Conservation (phyloP, 2,888 invertebrate genomes). For the Noctua fimbriata region DNA sequence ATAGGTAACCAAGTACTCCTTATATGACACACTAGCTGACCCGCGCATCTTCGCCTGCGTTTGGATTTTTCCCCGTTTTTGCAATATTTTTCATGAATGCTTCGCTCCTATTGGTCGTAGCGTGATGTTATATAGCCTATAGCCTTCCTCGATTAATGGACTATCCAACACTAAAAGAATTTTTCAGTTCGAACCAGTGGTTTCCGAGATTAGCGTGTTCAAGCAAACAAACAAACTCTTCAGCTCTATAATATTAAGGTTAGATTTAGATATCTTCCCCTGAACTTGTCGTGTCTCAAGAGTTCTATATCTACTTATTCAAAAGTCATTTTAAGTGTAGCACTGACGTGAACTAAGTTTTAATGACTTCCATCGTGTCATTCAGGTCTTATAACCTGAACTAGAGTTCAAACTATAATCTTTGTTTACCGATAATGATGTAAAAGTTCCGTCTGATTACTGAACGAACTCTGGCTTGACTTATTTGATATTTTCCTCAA, state of each 20-base stretch:
- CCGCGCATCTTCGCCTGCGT: too few species aligned
- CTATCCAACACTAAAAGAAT: too few species aligned
- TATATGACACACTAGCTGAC: too few species aligned
- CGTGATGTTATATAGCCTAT: too few species aligned
- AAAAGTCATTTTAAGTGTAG: not conserved
- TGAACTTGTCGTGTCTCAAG: not conserved
- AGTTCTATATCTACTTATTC: not conserved
- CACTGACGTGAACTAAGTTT: slow-evolving; percentile 3
- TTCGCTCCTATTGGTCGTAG: too few species aligned
- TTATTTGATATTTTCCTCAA: slow-evolving; percentile 24
- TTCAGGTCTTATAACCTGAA: not conserved
- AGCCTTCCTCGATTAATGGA: too few species aligned
- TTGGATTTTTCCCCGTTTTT: too few species aligned
- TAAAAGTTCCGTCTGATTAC: slow-evolving; percentile 25
- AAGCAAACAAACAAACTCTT: too few species aligned
- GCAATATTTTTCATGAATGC: too few species aligned
- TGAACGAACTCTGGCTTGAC: slow-evolving; percentile 4
- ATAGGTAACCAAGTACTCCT: not conserved
- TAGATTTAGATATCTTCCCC: not conserved
- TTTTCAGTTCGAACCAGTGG: too few species aligned
- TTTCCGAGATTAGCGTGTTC: too few species aligned
- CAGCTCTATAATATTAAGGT: too few species aligned
- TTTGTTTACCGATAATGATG: slow-evolving; percentile 14
- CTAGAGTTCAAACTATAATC: slow-evolving; percentile 18
- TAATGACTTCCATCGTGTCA: not conserved